Evolutionary conservation across 2,888 invertebrate genomes (phyloP).

Genomic region (Heterodera filipjevi): DNA sequence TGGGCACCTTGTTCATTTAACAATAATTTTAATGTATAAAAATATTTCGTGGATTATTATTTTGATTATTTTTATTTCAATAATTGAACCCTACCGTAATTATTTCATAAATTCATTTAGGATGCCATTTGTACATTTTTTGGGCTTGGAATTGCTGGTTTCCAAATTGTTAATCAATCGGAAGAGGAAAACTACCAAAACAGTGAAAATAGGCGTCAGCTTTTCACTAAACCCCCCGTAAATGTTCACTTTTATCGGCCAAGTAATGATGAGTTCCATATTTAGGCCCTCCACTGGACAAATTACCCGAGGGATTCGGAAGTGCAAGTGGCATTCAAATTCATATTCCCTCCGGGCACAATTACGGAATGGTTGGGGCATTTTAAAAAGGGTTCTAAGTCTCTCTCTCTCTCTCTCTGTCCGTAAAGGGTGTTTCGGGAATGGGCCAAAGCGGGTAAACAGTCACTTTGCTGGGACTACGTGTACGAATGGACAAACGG

Average conservation of each 20-base stretch:
- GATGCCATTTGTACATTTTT: slow-evolving; percentile 18
- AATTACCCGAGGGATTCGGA: slow-evolving; percentile 51
- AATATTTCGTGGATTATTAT: no score
- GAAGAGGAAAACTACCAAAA: slow-evolving; percentile 15
- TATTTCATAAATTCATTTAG: no score
- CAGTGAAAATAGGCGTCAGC: slow-evolving; percentile 8
- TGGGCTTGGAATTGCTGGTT: slow-evolving; percentile 8
- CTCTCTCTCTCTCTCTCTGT: not conserved
- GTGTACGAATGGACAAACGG: slow-evolving; percentile 48
- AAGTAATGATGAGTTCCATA: not conserved
- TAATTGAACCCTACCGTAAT: no score
- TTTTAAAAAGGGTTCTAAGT: not conserved
- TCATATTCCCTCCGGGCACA: slow-evolving; percentile 47
- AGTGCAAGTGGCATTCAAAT: slow-evolving; percentile 49
- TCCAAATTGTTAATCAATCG: slow-evolving; percentile 25
- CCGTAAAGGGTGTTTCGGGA: slow-evolving; percentile 36
- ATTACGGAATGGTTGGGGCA: slow-evolving; percentile 29
- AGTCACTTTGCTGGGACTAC: slow-evolving; percentile 44
- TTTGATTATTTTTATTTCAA: no score
- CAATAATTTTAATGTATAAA: not conserved
- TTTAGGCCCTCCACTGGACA: slow-evolving; percentile 51
- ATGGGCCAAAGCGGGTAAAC: slow-evolving; percentile 33
- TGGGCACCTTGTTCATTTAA: not conserved
- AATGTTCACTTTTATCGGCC: not conserved
- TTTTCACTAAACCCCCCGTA: slow-evolving; percentile 46